Evolutionary conservation across 2,797 vertebrate genomes (phyloP), one percentile per base, ranked within the genome.

Genomic region (Salarias fasciatus): DNA sequence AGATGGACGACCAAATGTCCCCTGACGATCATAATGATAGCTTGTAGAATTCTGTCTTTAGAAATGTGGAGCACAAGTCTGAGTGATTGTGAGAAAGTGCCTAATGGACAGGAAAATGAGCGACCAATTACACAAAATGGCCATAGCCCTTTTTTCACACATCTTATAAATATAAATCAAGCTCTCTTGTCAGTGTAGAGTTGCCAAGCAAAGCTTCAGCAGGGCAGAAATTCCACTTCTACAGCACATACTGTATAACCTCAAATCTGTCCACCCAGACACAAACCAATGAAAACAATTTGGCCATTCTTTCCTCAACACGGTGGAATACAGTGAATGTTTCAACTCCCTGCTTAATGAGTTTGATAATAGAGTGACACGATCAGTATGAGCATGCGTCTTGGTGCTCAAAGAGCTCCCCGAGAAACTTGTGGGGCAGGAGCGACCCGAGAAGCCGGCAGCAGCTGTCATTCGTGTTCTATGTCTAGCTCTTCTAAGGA

Each of bases 381-480:
- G 64, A 42, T 60, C 38, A 30, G 67, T 65, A 55, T 76, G 58
- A 55, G 11, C 49, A 58, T 33, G 42, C 55, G 53, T 65, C 71
- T 47, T 47, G 33, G 4, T 53, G 66, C 65, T 80, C 38, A 67
- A 45, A 15, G 40, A 18, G 54, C 66, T 14, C 11, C 56, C 53
- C 72, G 53, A 59, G 40, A 66, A 66, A 62, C 29, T 12, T 43
- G 61, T 36, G 43, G 60, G 15, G 29, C 36, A 59, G 46, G 63
- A 47, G 47, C 62, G 62, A 73, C 57, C 15, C 52, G 55, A 41
- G 63, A 24, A 69, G 73, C 82, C 84, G 77, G 85, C 83, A 88
- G 75, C 79, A 76, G 80, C 83, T 87, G 89, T 88, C 85, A 84
- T 72, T 85, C 86, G 72, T 63, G 70, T 79, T 78, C 77, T 68